These are phyloP conservation scores for Rhynchomys soricoides DNA, from an alignment of 2,113 vertebrate genomes.

Conservation along the genomic window DNA sequence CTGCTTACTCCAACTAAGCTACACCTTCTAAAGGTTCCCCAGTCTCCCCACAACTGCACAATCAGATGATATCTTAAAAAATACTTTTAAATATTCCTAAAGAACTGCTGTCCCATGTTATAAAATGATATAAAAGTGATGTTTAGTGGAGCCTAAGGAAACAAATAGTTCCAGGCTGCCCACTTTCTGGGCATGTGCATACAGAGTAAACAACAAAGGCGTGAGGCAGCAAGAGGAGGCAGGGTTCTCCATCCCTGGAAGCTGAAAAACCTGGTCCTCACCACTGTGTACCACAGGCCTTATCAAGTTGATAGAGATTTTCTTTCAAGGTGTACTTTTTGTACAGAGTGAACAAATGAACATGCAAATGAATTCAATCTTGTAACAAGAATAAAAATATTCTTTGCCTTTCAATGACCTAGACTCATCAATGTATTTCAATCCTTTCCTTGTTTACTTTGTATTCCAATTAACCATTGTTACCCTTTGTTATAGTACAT, in stretches of 20 bases:
- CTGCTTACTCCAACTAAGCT: neutral
- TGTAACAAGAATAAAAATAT: conserved; percentile 12
- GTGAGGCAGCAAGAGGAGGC: no score
- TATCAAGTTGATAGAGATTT: neutral
- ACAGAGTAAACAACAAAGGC: neutral
- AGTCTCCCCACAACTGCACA: neutral
- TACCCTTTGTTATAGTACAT: neutral
- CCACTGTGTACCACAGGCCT: neutral
- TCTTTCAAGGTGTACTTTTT: neutral
- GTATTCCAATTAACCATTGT: conserved; percentile 43
- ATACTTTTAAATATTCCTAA: neutral
- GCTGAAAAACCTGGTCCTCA: neutral
- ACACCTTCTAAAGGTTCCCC: neutral
- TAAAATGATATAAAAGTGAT: neutral
- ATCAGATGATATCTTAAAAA: neutral
- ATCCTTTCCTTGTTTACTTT: conserved; percentile 46
- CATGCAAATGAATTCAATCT: neutral
- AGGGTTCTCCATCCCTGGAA: neutral
- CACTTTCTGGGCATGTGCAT: no score
- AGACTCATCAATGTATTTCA: neutral
- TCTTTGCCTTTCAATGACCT: conserved; percentile 24
- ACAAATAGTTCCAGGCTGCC: neutral
- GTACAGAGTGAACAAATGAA: neutral
- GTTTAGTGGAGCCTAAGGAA: neutral
- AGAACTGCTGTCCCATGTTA: neutral